phyloP scores from a whole-genome alignment of 2,113 vertebrate species.

The Semicossyphus pulcher region DNA sequence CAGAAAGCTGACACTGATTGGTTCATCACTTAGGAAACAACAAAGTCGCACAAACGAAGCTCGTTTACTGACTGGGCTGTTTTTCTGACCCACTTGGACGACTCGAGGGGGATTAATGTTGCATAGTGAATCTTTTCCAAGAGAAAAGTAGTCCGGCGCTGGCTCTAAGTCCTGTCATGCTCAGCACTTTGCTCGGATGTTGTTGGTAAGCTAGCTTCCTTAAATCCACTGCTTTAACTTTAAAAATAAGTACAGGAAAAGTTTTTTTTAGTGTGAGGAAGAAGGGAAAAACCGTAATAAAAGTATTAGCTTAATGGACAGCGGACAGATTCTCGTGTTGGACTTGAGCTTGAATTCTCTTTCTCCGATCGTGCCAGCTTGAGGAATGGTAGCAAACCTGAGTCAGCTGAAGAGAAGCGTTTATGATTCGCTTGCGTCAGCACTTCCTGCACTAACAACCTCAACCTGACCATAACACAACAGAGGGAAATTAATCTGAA shows the following conservation, averaged over 20 bases:
- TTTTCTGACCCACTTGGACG: constrained; percentile 69
- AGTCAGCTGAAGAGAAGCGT: constrained; percentile 59
- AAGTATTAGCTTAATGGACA: constrained; percentile 10
- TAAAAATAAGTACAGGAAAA: not conserved
- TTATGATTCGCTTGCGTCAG: constrained; percentile 52
- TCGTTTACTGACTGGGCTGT: constrained; percentile 37
- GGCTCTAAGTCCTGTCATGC: not conserved
- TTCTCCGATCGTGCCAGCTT: constrained; percentile 36
- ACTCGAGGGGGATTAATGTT: constrained; percentile 56
- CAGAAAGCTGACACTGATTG: constrained; percentile 49
- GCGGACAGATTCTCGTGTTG: not conserved
- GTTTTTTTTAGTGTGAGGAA: constrained; percentile 10
- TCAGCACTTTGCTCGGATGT: constrained; percentile 38
- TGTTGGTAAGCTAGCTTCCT: constrained; percentile 5
- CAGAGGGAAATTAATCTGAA: constrained; percentile 7
- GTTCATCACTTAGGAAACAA: constrained; percentile 31
- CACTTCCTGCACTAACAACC: constrained; percentile 40
- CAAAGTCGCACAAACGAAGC: constrained; percentile 54
- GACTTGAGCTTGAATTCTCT: constrained; percentile 20
- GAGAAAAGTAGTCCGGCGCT: not conserved
- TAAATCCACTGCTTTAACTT: constrained; percentile 9
- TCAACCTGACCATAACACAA: constrained; percentile 11
- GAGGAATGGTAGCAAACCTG: constrained; percentile 58
- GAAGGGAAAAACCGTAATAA: not conserved
- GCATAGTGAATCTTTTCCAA: constrained; percentile 40